Base-by-base conservation (phyloP, 2,888 invertebrate species). In the Spisula solida region DNA sequence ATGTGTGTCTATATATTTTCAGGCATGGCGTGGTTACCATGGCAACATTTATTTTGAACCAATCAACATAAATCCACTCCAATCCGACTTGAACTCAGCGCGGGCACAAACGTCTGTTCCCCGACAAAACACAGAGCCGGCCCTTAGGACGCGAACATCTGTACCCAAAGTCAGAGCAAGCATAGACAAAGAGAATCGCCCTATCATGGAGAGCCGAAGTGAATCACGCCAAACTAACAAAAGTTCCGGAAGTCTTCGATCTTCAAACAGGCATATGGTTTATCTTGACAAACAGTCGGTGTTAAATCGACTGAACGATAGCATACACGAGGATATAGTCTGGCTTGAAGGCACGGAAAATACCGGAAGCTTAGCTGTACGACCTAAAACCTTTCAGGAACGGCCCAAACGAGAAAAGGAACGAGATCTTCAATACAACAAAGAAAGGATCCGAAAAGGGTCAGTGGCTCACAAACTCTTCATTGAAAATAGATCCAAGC, bases 21-120 rank as follows among this genome's bases (percentile, higher is more conserved):
- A 96, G 96, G 96, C 95, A 29, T 96, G 96, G 96, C 91, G 95
- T 85, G 96, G 96, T 60, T 96, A 96, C 93, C 93, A 95, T 92
- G 96, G 96, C 34, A 96, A 96, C 89, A 94, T 96, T 14, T 96
- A 96, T 90, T 96, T 96, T 93, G 95, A 96, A 85, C 96, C 96
- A 31, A 95, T 96, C 81, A 86, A 92, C 20, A 94, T 96, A 18
- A 92, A 94, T 34, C 92, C 89, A 14, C 85, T 93, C 8, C 88
- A 88, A 55, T 78, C 82, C n/a, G 90, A 92, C 66, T 47, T 60
- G 31, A 78, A 83, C 4, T 84, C 85, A 20, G 56, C 47, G 18
- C 75, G 91, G 18, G 90, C 91, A 1, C 85, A 86, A 48, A 92
- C 90, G 18, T 87, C 87, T n/a, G 29, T 89, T 4, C 85, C 88